A percentile compares a stretch with the other conserved stretches of the same genome.
phyloP scores from a whole-genome alignment of 1,140 invertebrate genomes.

The Cecropterus lyciades region DNA sequence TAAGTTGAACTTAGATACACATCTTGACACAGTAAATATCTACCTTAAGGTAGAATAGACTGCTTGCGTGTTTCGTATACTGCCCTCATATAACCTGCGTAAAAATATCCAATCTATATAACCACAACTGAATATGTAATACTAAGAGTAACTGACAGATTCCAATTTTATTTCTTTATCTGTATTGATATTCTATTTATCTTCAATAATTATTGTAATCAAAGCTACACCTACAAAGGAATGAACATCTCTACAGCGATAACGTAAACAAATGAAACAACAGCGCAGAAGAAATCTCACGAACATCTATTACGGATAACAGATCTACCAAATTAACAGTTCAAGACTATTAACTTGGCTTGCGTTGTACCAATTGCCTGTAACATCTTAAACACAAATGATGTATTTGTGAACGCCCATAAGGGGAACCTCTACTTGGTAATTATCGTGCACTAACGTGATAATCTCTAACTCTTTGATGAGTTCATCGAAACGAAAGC shows the following conservation, averaged over 20 bases:
- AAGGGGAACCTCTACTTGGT: conserved; percentile 46
- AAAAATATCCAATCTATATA: no score
- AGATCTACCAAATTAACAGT: conserved; percentile 69
- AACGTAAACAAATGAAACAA: conserved; percentile 26
- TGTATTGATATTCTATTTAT: conserved; percentile 7
- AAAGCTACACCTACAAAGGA: conserved; percentile 5
- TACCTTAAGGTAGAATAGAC: no score
- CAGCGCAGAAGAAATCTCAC: conserved; percentile 54
- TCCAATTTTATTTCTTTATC: neutral
- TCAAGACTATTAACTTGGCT: conserved; percentile 55
- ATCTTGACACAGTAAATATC: no score
- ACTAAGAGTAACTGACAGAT: no score
- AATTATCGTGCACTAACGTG: conserved; percentile 78
- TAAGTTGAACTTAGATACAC: no score
- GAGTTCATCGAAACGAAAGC: conserved; percentile 71
- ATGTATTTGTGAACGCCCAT: conserved; percentile 78
- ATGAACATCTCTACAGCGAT: conserved; percentile 20
- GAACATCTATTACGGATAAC: conserved; percentile 63
- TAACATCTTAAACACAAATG: conserved; percentile 79
- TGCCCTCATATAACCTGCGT: no score
- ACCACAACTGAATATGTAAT: no score
- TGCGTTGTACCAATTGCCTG: conserved; percentile 52
- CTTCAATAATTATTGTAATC: neutral
- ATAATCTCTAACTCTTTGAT: conserved; percentile 75
- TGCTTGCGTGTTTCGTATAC: no score